A percentile compares a stretch with the other conserved stretches of the same genome.
Evolutionary conservation across 2,797 vertebrate genomes (phyloP).

Genomic region (Melanotaenia pygmaea): DNA sequence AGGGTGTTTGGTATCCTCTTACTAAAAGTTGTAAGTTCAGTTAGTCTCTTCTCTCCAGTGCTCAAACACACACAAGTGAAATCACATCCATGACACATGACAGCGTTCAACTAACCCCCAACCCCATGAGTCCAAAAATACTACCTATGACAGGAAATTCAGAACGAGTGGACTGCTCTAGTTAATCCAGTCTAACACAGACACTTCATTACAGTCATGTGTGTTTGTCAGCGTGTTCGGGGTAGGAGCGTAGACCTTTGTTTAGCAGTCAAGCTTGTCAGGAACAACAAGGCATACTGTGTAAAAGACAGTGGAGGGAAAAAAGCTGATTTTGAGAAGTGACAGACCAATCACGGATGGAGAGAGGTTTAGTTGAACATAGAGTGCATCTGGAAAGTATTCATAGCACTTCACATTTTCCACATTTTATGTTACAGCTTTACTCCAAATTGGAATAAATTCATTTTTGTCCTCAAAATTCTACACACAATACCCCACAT

Average conservation of each 20-base stretch:
- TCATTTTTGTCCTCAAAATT: no score
- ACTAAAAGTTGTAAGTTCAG: constrained; percentile 29
- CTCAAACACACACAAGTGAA: constrained; percentile 11
- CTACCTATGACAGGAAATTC: constrained; percentile 57
- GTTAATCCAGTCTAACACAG: constrained; percentile 80
- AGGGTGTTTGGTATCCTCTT: constrained; percentile 15
- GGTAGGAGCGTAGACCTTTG: constrained; percentile 53
- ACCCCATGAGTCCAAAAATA: constrained; percentile 41
- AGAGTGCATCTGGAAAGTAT: not conserved
- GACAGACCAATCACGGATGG: constrained; percentile 21
- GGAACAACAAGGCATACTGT: constrained; percentile 39
- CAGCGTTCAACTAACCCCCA: constrained; percentile 32
- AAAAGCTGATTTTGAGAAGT: not conserved
- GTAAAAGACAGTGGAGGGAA: constrained; percentile 45
- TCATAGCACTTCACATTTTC: no score
- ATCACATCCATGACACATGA: constrained; percentile 1
- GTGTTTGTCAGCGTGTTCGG: constrained; percentile 18
- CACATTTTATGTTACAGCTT: no score
- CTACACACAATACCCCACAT: no score
- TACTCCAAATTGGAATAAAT: no score
- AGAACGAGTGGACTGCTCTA: constrained; percentile 63
- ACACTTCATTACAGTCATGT: constrained; percentile 75
- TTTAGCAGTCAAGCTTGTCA: constrained; percentile 69
- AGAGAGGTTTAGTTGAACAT: not conserved
- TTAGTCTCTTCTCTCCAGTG: not conserved